Evolutionary conservation across 2,797 vertebrate species (phyloP), one percentile per base, ranked within the genome.

Genomic region (Oophaga sylvatica): DNA sequence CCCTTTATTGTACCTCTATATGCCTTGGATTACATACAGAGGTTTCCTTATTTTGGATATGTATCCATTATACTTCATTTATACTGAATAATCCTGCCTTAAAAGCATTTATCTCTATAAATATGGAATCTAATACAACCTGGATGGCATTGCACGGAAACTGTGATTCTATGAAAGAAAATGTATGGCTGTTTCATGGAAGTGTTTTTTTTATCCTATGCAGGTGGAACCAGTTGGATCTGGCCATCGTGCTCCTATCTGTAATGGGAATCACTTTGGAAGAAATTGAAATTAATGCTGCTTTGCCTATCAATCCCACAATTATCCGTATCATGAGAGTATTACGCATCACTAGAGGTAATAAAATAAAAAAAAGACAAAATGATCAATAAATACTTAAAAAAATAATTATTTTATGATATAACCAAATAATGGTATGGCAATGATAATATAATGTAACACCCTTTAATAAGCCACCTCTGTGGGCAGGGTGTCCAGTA

Each of bases 241-340:
- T 99, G 93, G 97, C 97, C 91, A 99, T 99, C 29, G 98, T 99
- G 90, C 93, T 99, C 84, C 95, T 99, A 82, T 99, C 97, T 0
- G 95, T 99, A 90, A 99, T 99, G 97, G 98, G 98, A 89, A 99
- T 99, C 93, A 99, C 94, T 0, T 77, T 99, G 94, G 98, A 99
- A 92, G 98, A 99, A 94, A 99, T 99, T 3, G 97, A 99, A 94
- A 98, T 98, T 92, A 99, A 97, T 0, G 95, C 98, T 0, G 97
- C 97, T 3, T 95, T 99, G 87, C 98, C 98, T 91, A 99, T 99
- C 94, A 99, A 99, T 92, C 98, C 98, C 84, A 99, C 98, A 56
- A 99, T 99, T 94, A 99, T 99, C 92, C 95, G 98, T 80, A 99
- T 99, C 93, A 99, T 99, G 98, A 96, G 98, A 83, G 98, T 99